These are phyloP conservation scores for Phenacoccus solenopsis DNA, from an alignment of 1,140 invertebrate species.

Conservation along the genomic window DNA sequence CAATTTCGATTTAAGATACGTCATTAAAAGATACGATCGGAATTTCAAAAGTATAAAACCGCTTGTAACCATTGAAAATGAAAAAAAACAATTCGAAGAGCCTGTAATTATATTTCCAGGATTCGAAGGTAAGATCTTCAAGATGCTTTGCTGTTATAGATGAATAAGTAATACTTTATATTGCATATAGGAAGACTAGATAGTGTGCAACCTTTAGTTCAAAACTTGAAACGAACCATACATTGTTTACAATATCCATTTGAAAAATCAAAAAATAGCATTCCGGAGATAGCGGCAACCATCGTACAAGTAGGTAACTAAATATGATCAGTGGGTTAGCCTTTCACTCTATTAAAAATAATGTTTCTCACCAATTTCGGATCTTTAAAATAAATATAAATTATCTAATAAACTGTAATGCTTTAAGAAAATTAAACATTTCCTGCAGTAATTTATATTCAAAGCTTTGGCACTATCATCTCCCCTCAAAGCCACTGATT, in stretches of 20 bases:
- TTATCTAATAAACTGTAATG: not conserved
- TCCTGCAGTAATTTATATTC: no score
- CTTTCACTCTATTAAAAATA: not conserved
- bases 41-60: not conserved
- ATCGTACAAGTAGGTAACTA: not conserved
- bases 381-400: not conserved
- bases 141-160: no score
- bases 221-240: not conserved
- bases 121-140: not conserved
- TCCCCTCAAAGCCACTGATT: no score
- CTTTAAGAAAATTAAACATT: no score
- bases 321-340: not conserved
- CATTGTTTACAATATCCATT: slow-evolving; percentile 4
- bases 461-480: no score
- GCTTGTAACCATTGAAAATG: not conserved
- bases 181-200: not conserved
- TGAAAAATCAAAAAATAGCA: not conserved
- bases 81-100: not conserved
- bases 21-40: not conserved
- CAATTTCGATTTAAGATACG: not conserved
- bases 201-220: not conserved
- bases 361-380: not conserved
- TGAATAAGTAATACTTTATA: no score
- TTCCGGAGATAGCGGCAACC: not conserved
- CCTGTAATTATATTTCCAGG: not conserved